A percentile compares a stretch with the other conserved stretches of the same genome.
These are phyloP conservation scores for Hypomesus transpacificus DNA, from an alignment of 2,113 vertebrate genomes.

Conservation along the genomic window DNA sequence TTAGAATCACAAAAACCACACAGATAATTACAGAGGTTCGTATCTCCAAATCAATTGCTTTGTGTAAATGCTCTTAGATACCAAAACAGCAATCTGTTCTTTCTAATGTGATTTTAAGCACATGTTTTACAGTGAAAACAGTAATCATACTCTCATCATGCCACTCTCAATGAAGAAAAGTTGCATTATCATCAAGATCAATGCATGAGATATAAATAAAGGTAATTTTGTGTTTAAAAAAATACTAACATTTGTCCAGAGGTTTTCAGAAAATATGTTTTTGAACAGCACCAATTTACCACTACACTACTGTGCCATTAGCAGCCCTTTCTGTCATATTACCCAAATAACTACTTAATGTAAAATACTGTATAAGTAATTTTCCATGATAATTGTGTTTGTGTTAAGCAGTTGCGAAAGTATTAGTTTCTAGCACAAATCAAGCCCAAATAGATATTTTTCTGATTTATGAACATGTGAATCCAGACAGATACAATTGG, in stretches of 20 bases:
- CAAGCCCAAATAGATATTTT: no score
- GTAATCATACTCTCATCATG: conserved; percentile 43
- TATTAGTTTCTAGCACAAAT: no score
- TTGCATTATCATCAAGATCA: conserved; percentile 21
- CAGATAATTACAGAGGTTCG: conserved; percentile 19
- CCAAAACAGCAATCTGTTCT: conserved; percentile 25
- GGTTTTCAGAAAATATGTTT: neutral
- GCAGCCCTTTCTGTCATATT: no score
- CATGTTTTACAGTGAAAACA: conserved; percentile 53
- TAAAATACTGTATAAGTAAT: no score
- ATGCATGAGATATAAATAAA: conserved; percentile 3
- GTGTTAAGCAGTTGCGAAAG: no score
- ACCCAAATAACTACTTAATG: no score
- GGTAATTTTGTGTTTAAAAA: conserved; percentile 11
- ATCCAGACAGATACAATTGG: no score
- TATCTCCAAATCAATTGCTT: conserved; percentile 33
- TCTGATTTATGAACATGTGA: no score
- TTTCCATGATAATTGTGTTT: no score
- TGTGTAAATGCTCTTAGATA: conserved; percentile 9
- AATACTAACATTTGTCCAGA: conserved; percentile 1
- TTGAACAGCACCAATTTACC: no score
- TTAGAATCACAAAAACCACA: conserved; percentile 5
- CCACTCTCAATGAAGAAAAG: conserved; percentile 28
- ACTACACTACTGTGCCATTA: no score
- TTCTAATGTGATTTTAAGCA: conserved; percentile 53